A percentile compares a stretch with the other conserved stretches of the same genome.
These are phyloP conservation scores for Phrynocephalus guinanensis DNA, from an alignment of 2,797 vertebrate genomes.

Conservation along the genomic window DNA sequence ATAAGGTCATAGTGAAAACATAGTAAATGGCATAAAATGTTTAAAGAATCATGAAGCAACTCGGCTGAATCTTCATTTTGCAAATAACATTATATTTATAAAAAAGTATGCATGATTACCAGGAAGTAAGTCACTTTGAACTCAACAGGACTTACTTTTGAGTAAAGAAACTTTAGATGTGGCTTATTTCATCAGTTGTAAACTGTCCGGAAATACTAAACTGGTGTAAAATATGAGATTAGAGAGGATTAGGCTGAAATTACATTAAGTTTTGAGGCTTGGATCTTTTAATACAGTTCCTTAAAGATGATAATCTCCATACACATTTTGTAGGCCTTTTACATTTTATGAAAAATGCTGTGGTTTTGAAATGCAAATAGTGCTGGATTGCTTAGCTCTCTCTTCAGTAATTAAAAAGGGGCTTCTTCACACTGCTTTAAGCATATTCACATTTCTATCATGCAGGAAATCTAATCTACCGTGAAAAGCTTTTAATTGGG, in stretches of 20 bases:
- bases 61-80: background rate
- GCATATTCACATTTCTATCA: slow-evolving; percentile 52
- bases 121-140: background rate
- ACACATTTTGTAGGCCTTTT: slow-evolving; percentile 40
- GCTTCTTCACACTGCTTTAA: slow-evolving; percentile 40
- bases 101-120: background rate
- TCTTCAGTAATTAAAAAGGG: slow-evolving; percentile 60
- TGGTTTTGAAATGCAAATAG: slow-evolving; percentile 67
- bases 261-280: slow-evolving; percentile 31
- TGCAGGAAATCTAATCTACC: slow-evolving; percentile 51
- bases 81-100: background rate
- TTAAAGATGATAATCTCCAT: slow-evolving; percentile 40
- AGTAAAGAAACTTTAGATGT: background rate
- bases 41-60: background rate
- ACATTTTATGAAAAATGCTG: slow-evolving; percentile 54
- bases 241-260: slow-evolving; percentile 43
- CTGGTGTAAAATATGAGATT: slow-evolving; percentile 33
- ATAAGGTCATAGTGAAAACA: too few relatives aligned
- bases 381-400: slow-evolving; percentile 58
- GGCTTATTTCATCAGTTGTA: background rate
- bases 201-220: background rate
- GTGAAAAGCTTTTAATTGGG: slow-evolving; percentile 54
- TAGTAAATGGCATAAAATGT: background rate
- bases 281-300: slow-evolving; percentile 41
- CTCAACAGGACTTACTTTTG: background rate